Percentiles rank a stretch among this genome's conserved stretches.
These are phyloP conservation scores for Athetis lepigone DNA, from an alignment of 2,888 invertebrate genomes.

Conservation along the genomic window DNA sequence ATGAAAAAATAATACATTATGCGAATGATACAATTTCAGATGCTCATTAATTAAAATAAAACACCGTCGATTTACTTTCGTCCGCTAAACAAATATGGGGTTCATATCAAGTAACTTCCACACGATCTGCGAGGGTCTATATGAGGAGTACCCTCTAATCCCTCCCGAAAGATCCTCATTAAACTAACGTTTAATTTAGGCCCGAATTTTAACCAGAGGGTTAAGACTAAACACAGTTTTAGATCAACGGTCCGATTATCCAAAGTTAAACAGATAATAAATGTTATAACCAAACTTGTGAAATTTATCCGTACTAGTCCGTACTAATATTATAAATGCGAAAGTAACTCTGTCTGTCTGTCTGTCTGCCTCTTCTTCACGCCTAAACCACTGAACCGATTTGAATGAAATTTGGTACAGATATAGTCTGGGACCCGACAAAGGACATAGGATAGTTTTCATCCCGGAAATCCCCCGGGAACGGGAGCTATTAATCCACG, in stretches of 20 bases:
- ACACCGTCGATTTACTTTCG: constrained; percentile 7
- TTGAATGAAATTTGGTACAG: no score
- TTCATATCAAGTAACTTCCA: constrained; percentile 23
- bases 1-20: no score
- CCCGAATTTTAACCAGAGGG: constrained; percentile 50
- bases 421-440: no score
- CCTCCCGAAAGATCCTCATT: constrained; percentile 50
- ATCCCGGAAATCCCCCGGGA: no score
- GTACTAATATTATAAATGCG: no score
- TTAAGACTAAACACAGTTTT: constrained; percentile 58
- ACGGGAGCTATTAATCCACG: no score
- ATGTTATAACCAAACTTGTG: constrained; percentile 49
- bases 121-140: constrained; percentile 37
- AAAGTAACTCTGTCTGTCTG: no score
- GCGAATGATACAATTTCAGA: background rate
- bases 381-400: no score
- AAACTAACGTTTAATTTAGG: constrained; percentile 52
- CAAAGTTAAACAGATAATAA: constrained; percentile 60
- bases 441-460: no score
- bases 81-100: constrained; percentile 22
- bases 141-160: constrained; percentile 34
- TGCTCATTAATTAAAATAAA: constrained; percentile 8
- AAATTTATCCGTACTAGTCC: constrained; percentile 52
- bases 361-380: no score
- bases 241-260: constrained; percentile 55